Conservation (phyloP, 2,888 invertebrate genomes). For the Amblyteles armatorius region DNA sequence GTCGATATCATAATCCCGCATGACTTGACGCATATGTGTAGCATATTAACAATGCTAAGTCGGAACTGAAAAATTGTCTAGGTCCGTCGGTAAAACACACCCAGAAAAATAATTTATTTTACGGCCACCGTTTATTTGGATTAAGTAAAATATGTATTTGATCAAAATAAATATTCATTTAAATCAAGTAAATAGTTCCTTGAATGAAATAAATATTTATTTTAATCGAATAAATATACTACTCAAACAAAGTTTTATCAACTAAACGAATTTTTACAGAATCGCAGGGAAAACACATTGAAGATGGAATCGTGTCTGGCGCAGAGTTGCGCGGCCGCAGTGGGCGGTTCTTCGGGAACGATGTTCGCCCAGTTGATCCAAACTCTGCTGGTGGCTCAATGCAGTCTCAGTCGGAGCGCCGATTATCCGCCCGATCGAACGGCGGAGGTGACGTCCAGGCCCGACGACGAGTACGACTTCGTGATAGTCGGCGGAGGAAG, state of each 20-base stretch:
- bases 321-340: constrained; percentile 70
- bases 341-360: constrained; percentile 83
- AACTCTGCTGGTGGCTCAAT: constrained; percentile 87
- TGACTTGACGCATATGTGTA: no score
- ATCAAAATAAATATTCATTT: no score
- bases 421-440: constrained; percentile 87
- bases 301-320: constrained; percentile 76
- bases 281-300: background rate
- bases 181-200: no score
- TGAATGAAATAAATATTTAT: no score
- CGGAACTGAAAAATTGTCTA: no score
- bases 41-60: no score
- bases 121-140: no score
- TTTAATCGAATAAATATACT: no score
- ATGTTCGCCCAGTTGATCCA: constrained; percentile 87
- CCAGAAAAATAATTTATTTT: no score
- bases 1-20: no score
- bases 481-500: constrained; percentile 85
- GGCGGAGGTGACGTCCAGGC: constrained; percentile 79
- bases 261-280: constrained; percentile 16
- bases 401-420: constrained; percentile 86
- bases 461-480: constrained; percentile 77
- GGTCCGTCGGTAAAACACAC: no score
- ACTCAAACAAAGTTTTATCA: background rate
- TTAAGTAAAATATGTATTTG: no score